Conservation (phyloP, 2,888 invertebrate species). For the Andrena bicolor region DNA sequence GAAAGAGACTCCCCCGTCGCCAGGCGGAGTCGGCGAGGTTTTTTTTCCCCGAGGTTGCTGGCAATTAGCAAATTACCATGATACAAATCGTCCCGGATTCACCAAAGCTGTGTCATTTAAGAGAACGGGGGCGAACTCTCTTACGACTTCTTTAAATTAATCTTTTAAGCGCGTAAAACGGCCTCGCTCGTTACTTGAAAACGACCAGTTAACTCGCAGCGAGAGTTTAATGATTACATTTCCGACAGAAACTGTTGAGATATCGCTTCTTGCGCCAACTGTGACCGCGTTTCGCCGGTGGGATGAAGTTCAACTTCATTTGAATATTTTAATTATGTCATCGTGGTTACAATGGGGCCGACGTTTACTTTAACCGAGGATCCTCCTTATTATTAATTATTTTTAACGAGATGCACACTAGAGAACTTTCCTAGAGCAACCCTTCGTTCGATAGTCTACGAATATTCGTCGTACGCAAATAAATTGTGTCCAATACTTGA, state of each 20-base stretch:
- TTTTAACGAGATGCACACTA: background rate
- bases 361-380: background rate
- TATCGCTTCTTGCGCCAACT: slow-evolving; percentile 4
- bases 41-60: background rate
- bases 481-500: too few species aligned
- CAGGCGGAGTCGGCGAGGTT: background rate
- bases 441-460: too few species aligned
- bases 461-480: too few species aligned
- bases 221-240: slow-evolving; percentile 19
- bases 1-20: background rate
- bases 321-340: slow-evolving; percentile 4
- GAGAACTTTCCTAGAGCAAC: background rate
- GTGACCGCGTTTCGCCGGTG: background rate
- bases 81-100: slow-evolving; percentile 15
- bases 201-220: background rate
- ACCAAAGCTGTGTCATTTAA: slow-evolving; percentile 10
- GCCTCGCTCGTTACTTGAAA: background rate
- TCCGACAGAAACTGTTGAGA: slow-evolving; percentile 1
- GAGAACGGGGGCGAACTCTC: slow-evolving; percentile 4
- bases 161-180: slow-evolving; percentile 14
- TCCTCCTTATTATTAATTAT: slow-evolving; percentile 1
- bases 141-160: slow-evolving; percentile 19
- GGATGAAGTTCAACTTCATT: background rate
- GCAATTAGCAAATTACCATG: slow-evolving; percentile 15
- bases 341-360: background rate